Evolutionary conservation across 2,888 invertebrate genomes (phyloP).

Genomic region (Andrena hattorfiana): DNA sequence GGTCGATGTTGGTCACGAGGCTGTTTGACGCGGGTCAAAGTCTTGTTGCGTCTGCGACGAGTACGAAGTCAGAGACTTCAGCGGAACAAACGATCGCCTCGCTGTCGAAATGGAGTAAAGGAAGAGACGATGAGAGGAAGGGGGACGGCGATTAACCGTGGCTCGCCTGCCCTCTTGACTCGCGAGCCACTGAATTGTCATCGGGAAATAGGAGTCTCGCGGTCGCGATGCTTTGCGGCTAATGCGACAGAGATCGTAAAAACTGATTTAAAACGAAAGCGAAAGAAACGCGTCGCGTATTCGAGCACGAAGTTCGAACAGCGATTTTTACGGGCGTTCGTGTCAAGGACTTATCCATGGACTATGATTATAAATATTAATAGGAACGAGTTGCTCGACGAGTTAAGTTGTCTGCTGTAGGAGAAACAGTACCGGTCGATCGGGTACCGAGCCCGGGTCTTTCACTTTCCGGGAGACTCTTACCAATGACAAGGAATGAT

Average conservation of each 20-base stretch:
- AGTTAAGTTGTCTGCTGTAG: background rate
- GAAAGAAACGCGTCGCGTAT: background rate
- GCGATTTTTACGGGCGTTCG: background rate
- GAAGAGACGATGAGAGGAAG: constrained; percentile 5
- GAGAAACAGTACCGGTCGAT: background rate
- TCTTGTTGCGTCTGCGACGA: constrained; percentile 65
- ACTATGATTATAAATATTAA: constrained; percentile 7
- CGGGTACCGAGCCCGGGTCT: too few species aligned
- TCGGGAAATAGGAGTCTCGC: background rate
- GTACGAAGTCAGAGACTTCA: background rate
- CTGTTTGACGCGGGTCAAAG: constrained; percentile 69
- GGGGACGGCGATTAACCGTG: background rate
- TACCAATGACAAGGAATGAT: too few species aligned
- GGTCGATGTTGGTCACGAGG: constrained; percentile 69
- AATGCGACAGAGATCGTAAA: background rate
- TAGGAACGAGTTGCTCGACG: background rate
- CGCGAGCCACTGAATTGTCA: background rate
- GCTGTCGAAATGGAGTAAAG: constrained; percentile 26
- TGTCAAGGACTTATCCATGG: background rate
- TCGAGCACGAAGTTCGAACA: background rate
- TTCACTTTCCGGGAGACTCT: too few species aligned
- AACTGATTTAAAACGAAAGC: background rate
- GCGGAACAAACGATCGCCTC: constrained; percentile 13
- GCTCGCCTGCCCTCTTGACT: background rate
- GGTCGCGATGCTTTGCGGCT: background rate